These are phyloP conservation scores for Dipus sagitta DNA, from an alignment of 2,797 vertebrate genomes.

Conservation along the genomic window DNA sequence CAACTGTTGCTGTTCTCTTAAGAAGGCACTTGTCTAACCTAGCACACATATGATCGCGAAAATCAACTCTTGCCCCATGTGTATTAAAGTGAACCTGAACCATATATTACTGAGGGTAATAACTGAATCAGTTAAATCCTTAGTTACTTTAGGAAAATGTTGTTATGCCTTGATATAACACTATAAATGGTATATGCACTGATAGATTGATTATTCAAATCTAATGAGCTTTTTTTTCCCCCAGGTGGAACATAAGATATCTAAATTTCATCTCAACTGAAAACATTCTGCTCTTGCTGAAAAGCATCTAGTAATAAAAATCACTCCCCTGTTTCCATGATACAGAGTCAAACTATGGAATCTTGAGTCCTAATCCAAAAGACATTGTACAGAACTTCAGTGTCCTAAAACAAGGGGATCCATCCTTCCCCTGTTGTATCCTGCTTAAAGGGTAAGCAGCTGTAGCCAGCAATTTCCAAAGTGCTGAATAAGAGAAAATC, in stretches of 20 bases:
- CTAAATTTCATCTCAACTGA: not conserved
- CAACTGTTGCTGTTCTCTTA: not conserved
- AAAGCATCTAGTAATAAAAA: slow-evolving; percentile 26
- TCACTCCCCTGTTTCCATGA: not conserved
- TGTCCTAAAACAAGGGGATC: not conserved
- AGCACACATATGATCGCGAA: not conserved
- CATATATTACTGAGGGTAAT: not conserved
- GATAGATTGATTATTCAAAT: not conserved
- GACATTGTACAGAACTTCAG: not conserved
- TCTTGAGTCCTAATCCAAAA: slow-evolving; percentile 46
- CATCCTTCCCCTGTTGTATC: slow-evolving; percentile 2
- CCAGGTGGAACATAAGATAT: not conserved
- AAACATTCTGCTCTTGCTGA: not conserved
- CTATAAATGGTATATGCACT: not conserved
- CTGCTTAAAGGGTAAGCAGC: not conserved
- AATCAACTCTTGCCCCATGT: not conserved
- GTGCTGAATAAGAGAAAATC: not conserved
- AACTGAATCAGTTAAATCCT: not conserved
- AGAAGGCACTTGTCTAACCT: not conserved
- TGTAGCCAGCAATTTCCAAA: not conserved
- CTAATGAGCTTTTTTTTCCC: not conserved
- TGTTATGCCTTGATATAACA: not conserved
- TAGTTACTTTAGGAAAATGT: not conserved
- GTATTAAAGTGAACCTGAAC: not conserved
- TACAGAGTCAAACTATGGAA: not conserved